Evolutionary conservation across 2,797 vertebrate genomes (phyloP).

Genomic region (Ctenosaura bakeri): DNA sequence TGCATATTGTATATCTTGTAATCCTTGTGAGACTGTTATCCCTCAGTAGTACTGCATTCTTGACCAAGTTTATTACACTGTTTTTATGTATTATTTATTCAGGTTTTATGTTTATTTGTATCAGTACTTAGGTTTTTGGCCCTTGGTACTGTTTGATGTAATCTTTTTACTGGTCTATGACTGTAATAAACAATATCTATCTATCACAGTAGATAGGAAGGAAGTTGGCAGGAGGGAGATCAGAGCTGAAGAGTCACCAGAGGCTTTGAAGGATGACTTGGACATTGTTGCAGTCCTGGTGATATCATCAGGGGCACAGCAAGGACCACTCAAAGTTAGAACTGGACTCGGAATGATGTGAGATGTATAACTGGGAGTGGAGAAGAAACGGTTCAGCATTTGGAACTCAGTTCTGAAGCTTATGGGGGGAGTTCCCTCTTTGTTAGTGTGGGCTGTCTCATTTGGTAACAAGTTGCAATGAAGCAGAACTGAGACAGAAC

Average conservation of each 20-base stretch:
- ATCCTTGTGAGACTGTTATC: too few species aligned
- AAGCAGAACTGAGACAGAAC: background rate
- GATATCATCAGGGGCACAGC: too few species aligned
- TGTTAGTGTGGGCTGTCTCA: background rate
- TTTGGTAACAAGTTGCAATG: constrained; percentile 12
- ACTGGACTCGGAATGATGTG: background rate
- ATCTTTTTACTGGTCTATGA: too few species aligned
- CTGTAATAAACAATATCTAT: too few species aligned
- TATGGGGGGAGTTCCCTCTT: background rate
- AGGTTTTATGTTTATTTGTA: too few species aligned
- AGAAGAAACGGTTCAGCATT: background rate
- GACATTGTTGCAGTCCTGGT: background rate
- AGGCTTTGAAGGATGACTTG: background rate
- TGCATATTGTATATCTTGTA: too few species aligned
- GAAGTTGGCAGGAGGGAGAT: background rate
- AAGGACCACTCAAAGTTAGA: background rate
- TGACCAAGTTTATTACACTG: too few species aligned
- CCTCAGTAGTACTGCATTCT: too few species aligned
- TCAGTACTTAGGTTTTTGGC: too few species aligned
- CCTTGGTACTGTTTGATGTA: too few species aligned
- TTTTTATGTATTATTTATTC: too few species aligned
- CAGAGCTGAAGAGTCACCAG: too few species aligned
- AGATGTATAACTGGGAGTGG: background rate
- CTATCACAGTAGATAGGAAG: background rate
- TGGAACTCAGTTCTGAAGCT: background rate